Conservation (phyloP, 2,797 vertebrate species). For the Smutsia temminckii region DNA sequence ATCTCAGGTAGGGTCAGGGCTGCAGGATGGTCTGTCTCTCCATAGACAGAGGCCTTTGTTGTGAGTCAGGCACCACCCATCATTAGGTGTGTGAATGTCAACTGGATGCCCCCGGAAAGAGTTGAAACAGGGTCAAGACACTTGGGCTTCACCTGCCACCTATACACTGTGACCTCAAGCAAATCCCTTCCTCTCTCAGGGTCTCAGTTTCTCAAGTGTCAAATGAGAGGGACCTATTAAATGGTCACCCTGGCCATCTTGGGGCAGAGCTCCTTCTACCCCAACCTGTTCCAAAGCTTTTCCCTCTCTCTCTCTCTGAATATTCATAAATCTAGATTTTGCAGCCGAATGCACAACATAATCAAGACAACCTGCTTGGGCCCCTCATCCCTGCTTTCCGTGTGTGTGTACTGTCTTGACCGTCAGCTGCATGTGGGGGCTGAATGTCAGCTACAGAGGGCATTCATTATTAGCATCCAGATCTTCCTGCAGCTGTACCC, state of each 20-base stretch:
- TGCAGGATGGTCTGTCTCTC: background rate
- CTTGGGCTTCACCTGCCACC: background rate
- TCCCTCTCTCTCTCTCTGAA: background rate
- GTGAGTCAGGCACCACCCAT: background rate
- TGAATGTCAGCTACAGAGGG: no score
- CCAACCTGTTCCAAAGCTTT: background rate
- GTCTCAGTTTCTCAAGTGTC: background rate
- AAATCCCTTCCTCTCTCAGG: background rate
- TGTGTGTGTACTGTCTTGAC: background rate
- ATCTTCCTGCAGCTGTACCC: background rate
- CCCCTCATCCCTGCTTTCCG: fast-evolving
- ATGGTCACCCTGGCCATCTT: background rate
- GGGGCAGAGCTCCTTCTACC: background rate
- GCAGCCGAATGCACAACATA: background rate
- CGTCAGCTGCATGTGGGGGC: fast-evolving
- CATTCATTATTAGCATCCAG: background rate
- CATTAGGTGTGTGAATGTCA: background rate
- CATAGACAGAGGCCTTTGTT: background rate
- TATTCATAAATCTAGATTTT: background rate
- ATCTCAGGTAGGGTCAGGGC: background rate
- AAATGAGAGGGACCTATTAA: background rate
- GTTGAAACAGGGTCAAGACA: background rate
- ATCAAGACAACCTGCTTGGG: background rate
- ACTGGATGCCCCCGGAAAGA: background rate
- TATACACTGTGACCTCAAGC: background rate